Percentiles rank a stretch among this genome's conserved stretches.
Evolutionary conservation across 2,113 vertebrate genomes (phyloP).

Genomic region (Larimichthys polyactis): DNA sequence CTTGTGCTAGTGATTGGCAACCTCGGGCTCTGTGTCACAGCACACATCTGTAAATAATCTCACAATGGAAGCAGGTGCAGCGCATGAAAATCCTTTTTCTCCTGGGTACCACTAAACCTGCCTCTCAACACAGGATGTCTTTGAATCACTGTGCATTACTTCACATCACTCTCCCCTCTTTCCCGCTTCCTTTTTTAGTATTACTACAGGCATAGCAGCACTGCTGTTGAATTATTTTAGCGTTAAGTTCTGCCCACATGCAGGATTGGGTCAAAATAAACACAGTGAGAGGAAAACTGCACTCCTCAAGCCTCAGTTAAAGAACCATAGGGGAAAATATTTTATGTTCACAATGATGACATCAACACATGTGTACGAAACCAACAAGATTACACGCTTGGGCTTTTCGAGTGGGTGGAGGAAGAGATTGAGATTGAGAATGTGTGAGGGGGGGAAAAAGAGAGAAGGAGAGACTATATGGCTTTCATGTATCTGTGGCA

Average conservation of each 20-base stretch:
- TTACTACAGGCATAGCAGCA: slow-evolving; percentile 14
- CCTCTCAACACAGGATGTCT: slow-evolving; percentile 46
- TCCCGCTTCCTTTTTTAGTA: slow-evolving; percentile 20
- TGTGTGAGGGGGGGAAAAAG: slow-evolving; percentile 30
- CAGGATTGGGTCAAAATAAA: slow-evolving; percentile 49
- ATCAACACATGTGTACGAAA: slow-evolving; percentile 80
- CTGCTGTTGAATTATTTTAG: slow-evolving; percentile 36
- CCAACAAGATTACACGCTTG: slow-evolving; percentile 81
- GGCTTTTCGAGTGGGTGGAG: slow-evolving; percentile 79
- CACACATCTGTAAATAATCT: slow-evolving; percentile 63
- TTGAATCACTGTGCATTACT: slow-evolving; percentile 50
- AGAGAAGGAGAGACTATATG: slow-evolving; percentile 59
- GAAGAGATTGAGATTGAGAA: slow-evolving; percentile 71
- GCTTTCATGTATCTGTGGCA: slow-evolving; percentile 71
- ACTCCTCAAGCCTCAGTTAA: slow-evolving; percentile 36
- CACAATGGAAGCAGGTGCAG: slow-evolving; percentile 53
- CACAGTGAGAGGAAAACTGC: slow-evolving; percentile 34
- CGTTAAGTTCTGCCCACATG: slow-evolving; percentile 26
- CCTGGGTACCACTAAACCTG: slow-evolving; percentile 39
- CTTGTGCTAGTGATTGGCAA: slow-evolving; percentile 42
- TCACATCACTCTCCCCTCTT: slow-evolving; percentile 36
- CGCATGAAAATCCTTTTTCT: slow-evolving; percentile 51
- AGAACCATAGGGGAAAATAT: slow-evolving; percentile 66
- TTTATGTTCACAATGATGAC: slow-evolving; percentile 76
- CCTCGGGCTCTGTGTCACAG: slow-evolving; percentile 63